Evolutionary conservation across 2,113 vertebrate species (phyloP), one percentile per base, ranked within the genome.

Genomic region (Fregetta grallaria): DNA sequence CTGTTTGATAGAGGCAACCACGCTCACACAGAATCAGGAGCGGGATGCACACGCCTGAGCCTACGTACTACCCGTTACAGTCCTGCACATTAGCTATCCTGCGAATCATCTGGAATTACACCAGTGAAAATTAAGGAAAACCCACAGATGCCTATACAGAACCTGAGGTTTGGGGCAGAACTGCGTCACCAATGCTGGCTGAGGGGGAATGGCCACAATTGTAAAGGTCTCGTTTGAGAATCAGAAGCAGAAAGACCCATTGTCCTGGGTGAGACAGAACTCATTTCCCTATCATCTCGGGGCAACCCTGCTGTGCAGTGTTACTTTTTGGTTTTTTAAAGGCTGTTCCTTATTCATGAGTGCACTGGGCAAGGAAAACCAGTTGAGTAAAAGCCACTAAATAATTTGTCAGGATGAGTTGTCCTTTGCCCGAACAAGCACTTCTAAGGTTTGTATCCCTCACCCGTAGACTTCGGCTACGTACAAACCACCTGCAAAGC

Each of bases 391-490:
- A 86, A 92, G 47, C 34, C 56, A 45, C 49, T 56, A 36, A 77
- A 59, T 21, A 49, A 63, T 70, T 74, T 91, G 79, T 72, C 50
- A 55, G 56, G 38, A 47, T 44, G 56, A 75, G 56, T 0, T 63
- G 61, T 65, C 61, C 81, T 73, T 36, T 42, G 65, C 44, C 68
- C 56, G 36, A 65, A 32, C 73, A 91, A 79, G 76, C 56, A 45
- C 73, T 88, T 38, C 36, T 13, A 55, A 52, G 21, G 34, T 67
- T 50, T 38, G 36, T 5, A 88, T 44, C 66, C 73, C 62, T 79
- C 53, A 50, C 47, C 36, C 1, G 0, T 10, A 38, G 61, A 68
- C 56, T 59, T 21, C 0, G 2, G 68, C 86, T 53, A 21, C 1
- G 4, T 1, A 27, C 15, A 52, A 92, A 89, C 17, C 88, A 79